Conservation (phyloP, 2,888 invertebrate species). For the Lasioglossum lativentre region DNA sequence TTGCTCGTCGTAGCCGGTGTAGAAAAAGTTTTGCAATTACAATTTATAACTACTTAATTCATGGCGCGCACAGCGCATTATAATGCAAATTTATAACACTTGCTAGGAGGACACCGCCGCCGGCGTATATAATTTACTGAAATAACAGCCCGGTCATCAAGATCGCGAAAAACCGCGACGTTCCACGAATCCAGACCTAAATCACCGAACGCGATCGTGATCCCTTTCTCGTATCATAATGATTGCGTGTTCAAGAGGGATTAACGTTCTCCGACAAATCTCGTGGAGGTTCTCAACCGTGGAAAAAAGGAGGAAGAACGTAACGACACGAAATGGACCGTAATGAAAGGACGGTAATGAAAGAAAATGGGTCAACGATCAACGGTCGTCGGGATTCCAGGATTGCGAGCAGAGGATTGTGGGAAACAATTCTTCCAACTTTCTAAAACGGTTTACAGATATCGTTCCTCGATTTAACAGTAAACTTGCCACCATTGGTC, state of each 20-base stretch:
- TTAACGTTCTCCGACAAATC: not conserved
- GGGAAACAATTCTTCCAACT: not conserved
- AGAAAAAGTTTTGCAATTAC: not conserved
- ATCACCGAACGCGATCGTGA: not conserved
- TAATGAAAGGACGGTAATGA: slow-evolving; percentile 36
- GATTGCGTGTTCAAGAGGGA: not conserved
- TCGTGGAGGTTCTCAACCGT: not conserved
- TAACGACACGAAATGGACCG: slow-evolving; percentile 23
- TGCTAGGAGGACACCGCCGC: not conserved
- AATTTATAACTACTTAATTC: not conserved
- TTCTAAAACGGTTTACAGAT: not conserved
- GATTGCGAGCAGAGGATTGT: not conserved
- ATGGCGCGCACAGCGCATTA: not conserved
- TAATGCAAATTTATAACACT: not conserved
- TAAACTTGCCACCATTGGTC: not conserved
- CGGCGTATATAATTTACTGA: not conserved
- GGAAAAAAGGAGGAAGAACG: not conserved
- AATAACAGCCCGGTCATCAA: not conserved
- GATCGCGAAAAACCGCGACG: not conserved
- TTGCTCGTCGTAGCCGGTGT: not conserved
- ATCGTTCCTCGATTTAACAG: not conserved
- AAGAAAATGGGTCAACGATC: slow-evolving; percentile 39
- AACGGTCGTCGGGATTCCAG: slow-evolving; percentile 15
- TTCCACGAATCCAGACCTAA: not conserved
- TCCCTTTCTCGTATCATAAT: not conserved